Evolutionary conservation across 2,888 invertebrate genomes (phyloP).

Genomic region (Drosophila nigricruria): DNA sequence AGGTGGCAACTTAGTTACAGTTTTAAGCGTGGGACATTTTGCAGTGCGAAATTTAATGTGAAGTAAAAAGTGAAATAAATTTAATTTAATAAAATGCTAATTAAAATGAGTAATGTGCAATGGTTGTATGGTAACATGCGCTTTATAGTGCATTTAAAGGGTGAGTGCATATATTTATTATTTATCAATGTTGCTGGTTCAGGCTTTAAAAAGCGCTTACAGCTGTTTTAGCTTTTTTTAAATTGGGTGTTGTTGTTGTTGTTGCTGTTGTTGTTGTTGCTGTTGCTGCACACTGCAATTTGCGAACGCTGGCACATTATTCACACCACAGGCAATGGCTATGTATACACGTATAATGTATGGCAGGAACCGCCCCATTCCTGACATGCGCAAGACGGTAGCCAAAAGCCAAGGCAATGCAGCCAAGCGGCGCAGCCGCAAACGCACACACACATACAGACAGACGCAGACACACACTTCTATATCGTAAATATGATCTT

Average conservation of each 20-base stretch:
- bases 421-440: constrained; percentile 41
- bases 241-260: constrained; percentile 48
- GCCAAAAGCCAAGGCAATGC: constrained; percentile 50
- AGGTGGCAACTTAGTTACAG: constrained; percentile 6
- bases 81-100: background rate
- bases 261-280: constrained; percentile 5
- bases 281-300: constrained; percentile 50
- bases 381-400: constrained; percentile 65
- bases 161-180: constrained; percentile 15
- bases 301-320: constrained; percentile 64
- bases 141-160: constrained; percentile 21
- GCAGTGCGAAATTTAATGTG: background rate
- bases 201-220: constrained; percentile 22
- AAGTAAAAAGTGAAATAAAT: background rate
- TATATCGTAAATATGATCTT: constrained; percentile 56
- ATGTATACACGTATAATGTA: constrained; percentile 35
- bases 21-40: background rate
- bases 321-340: constrained; percentile 64
- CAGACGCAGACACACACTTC: constrained; percentile 14
- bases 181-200: constrained; percentile 15
- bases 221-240: constrained; percentile 43
- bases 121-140: background rate
- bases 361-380: constrained; percentile 46
- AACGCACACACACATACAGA: constrained; percentile 15
- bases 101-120: background rate